phyloP scores from a whole-genome alignment of 2,113 vertebrate genomes.

The Malaclemys terrapin region DNA sequence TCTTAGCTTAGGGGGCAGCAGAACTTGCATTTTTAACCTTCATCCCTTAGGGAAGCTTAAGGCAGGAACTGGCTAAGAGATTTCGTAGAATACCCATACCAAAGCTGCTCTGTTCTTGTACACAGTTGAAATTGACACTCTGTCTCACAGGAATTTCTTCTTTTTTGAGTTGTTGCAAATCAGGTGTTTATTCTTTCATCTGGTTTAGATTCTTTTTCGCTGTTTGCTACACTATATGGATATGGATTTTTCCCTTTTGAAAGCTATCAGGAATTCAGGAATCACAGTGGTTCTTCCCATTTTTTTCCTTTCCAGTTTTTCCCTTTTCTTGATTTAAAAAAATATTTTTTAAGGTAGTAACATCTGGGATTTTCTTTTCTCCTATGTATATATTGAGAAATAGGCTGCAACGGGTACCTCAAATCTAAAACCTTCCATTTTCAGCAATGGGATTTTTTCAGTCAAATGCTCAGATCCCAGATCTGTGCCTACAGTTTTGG shows the following conservation, averaged over 20 bases:
- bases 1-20: neutral
- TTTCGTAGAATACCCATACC: neutral
- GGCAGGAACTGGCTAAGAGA: neutral
- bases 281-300: neutral
- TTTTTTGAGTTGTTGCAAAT: neutral
- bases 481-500: neutral
- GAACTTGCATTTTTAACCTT: slow-evolving; percentile 14
- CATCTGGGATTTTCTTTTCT: neutral
- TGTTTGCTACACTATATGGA: neutral
- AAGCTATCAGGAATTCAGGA: neutral
- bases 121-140: neutral
- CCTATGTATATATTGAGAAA: neutral
- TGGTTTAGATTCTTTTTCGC: slow-evolving; percentile 27
- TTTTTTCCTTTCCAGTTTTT: neutral
- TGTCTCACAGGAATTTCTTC: slow-evolving; percentile 6
- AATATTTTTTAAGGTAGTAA: neutral
- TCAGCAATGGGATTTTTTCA: neutral
- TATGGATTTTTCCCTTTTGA: neutral
- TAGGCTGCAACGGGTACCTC: neutral
- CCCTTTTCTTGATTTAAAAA: neutral
- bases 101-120: neutral
- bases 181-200: slow-evolving; percentile 1
- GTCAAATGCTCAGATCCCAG: neutral
- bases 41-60: slow-evolving; percentile 1
- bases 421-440: neutral